Percentiles rank a stretch among this genome's conserved stretches.
These are phyloP conservation scores for Drosophila nr. fundita DNA, from an alignment of 2,888 invertebrate genomes.

Conservation along the genomic window DNA sequence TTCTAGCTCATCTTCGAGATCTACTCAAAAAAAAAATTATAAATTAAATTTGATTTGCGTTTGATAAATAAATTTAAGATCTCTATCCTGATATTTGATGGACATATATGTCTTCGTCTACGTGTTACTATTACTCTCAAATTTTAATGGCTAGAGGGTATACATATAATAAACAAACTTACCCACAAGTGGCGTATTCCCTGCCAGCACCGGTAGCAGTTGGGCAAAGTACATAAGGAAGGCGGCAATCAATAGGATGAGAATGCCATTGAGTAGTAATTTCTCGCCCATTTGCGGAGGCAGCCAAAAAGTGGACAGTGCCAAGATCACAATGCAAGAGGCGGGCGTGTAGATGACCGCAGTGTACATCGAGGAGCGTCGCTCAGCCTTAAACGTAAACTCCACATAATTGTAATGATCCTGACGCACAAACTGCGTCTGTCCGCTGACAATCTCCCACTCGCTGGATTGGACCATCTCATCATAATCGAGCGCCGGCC, in stretches of 20 bases:
- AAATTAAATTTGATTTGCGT: background rate
- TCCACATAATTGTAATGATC: slow-evolving; percentile 77
- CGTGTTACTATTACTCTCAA: background rate
- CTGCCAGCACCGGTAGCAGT: slow-evolving; percentile 85
- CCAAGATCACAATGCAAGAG: slow-evolving; percentile 87
- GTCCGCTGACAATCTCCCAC: slow-evolving; percentile 83
- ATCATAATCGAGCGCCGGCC: slow-evolving; percentile 81
- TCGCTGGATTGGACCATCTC: slow-evolving; percentile 81
- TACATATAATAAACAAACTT: slow-evolving; percentile 38
- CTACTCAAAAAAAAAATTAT: background rate
- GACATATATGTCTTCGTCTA: background rate
- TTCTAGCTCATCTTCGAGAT: background rate
- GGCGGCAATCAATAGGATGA: slow-evolving; percentile 87
- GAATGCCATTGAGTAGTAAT: slow-evolving; percentile 87
- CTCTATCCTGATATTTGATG: background rate
- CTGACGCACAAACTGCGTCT: slow-evolving; percentile 69
- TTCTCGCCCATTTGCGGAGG: slow-evolving; percentile 89
- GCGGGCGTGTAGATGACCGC: slow-evolving; percentile 88
- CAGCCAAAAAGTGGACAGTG: slow-evolving; percentile 88
- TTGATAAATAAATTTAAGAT: background rate
- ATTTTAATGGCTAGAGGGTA: background rate
- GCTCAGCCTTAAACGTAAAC: slow-evolving; percentile 83
- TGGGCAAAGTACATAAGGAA: slow-evolving; percentile 88
- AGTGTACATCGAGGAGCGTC: slow-evolving; percentile 87
- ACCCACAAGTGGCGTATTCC: slow-evolving; percentile 85